Percentiles rank a stretch among this genome's conserved stretches.
phyloP scores from a whole-genome alignment of 2,888 invertebrate species.

The Hyppa rectilinea region DNA sequence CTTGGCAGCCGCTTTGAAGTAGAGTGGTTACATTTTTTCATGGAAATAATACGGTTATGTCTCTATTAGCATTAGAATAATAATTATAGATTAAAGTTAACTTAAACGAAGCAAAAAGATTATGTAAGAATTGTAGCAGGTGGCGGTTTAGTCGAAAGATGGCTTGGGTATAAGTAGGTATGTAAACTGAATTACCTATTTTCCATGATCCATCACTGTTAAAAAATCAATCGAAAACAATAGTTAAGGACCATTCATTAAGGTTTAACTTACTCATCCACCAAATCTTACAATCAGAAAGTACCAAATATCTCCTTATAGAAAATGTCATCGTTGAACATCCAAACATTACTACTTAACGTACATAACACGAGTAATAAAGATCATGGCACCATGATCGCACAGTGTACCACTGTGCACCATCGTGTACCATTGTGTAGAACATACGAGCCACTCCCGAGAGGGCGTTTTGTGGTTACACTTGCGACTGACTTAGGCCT shows the following conservation, averaged over 20 bases:
- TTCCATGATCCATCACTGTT: background rate
- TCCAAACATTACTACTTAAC: background rate
- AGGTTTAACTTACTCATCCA: background rate
- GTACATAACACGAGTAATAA: conserved; percentile 32
- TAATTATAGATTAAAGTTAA: background rate
- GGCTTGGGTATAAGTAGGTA: no score
- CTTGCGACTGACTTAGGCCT: conserved; percentile 79
- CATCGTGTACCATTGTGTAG: conserved; percentile 43
- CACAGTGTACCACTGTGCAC: conserved; percentile 41
- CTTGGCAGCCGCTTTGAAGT: no score
- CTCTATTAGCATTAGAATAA: no score
- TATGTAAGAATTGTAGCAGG: background rate
- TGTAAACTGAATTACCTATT: no score
- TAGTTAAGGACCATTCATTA: background rate
- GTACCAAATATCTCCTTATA: background rate
- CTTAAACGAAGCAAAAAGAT: background rate
- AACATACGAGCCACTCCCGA: conserved; percentile 68
- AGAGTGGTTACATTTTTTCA: background rate
- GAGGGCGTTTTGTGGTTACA: conserved; percentile 84
- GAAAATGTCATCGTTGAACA: conserved; percentile 12
- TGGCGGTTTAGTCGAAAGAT: background rate
- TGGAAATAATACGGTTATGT: background rate
- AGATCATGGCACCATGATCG: conserved; percentile 52
- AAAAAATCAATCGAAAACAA: background rate
- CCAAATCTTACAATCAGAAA: background rate